Conservation (phyloP, 2,797 vertebrate genomes). For the Moxostoma hubbsi region DNA sequence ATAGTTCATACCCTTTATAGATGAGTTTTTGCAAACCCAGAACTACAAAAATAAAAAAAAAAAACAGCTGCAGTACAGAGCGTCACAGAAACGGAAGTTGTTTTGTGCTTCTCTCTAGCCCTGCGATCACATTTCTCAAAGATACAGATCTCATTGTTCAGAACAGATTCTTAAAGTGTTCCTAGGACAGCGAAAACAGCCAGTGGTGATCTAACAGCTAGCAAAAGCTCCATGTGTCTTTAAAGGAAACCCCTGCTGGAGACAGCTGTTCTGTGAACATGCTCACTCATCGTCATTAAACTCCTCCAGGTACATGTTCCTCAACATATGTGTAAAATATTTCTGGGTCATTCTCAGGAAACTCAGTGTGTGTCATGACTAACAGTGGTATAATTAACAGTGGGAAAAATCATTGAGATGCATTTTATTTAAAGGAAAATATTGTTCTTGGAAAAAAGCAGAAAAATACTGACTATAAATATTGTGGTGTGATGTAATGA, state of each 20-base stretch:
- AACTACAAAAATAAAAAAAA: too few species aligned
- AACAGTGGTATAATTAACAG: too few species aligned
- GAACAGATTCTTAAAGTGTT: constrained; percentile 73
- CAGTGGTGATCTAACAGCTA: constrained; percentile 56
- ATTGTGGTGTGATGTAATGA: too few species aligned
- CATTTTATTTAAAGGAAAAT: too few species aligned
- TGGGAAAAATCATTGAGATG: too few species aligned
- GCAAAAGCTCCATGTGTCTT: constrained; percentile 71
- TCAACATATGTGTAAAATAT: constrained; percentile 71
- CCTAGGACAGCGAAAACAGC: constrained; percentile 35
- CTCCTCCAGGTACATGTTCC: constrained; percentile 45
- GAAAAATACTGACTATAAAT: too few species aligned
- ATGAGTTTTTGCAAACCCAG: too few species aligned
- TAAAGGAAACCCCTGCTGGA: constrained; percentile 70
- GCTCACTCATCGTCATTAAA: constrained; percentile 59
- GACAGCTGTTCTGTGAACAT: constrained; percentile 69
- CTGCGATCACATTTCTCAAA: constrained; percentile 72
- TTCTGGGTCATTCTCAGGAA: too few species aligned
- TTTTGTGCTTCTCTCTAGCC: constrained; percentile 55
- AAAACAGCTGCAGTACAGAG: constrained; percentile 43
- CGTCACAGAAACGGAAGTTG: constrained; percentile 68
- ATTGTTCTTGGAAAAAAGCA: too few species aligned
- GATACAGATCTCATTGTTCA: constrained; percentile 82
- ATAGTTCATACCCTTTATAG: too few species aligned
- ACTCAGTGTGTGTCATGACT: too few species aligned